Conservation (phyloP, 2,113 vertebrate genomes). For the Typhlomys cinereus region DNA sequence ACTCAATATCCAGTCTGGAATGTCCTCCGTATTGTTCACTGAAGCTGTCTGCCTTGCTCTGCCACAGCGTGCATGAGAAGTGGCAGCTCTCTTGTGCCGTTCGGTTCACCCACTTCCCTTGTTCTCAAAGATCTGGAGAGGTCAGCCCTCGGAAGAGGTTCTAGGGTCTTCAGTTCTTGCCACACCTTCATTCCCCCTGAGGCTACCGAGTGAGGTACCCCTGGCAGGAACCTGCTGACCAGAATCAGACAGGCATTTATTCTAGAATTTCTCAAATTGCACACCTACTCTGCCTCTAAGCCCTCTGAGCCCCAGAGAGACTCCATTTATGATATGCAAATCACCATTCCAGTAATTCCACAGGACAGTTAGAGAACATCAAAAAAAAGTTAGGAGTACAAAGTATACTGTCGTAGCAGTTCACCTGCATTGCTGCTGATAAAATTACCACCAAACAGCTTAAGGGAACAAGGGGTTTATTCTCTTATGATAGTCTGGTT, state of each 20-base stretch:
- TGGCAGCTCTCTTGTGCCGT: neutral
- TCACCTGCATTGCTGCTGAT: no score
- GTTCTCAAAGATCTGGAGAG: neutral
- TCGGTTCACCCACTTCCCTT: neutral
- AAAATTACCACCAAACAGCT: no score
- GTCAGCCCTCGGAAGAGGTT: no score
- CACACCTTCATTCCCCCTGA: neutral
- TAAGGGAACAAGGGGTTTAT: no score
- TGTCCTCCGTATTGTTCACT: neutral
- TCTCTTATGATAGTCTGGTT: no score
- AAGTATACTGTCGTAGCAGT: no score
- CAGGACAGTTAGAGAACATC: neutral
- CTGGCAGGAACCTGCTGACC: neutral
- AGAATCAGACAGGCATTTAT: neutral
- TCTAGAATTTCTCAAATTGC: neutral
- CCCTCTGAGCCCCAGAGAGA: neutral
- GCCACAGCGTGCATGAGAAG: no score
- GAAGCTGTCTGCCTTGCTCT: neutral
- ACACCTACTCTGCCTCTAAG: neutral
- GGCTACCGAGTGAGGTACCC: neutral
- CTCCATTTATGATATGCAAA: neutral
- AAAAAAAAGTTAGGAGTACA: neutral
- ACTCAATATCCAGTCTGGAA: neutral
- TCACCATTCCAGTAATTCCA: neutral
- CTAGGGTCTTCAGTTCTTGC: accelerated